phyloP scores from a whole-genome alignment of 2,797 vertebrate species.

The Neomorphus geoffroyi region DNA sequence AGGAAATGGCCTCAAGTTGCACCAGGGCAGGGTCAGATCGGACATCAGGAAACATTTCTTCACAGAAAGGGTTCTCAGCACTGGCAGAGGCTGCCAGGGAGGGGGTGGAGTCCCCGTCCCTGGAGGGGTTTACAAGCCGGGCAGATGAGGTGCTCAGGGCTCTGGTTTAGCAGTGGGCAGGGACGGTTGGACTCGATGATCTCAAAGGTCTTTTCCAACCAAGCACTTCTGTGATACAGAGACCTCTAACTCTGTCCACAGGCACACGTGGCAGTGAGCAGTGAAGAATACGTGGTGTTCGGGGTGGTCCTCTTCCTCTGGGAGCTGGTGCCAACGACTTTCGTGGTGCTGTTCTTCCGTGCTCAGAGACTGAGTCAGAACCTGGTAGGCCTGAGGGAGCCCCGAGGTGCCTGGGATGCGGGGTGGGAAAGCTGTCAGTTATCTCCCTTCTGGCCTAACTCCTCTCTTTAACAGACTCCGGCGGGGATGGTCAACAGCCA shows the following conservation, averaged over 20 bases:
- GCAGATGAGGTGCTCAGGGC: no score
- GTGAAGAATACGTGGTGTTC: slow-evolving; percentile 89
- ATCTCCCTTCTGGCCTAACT: not conserved
- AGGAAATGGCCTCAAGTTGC: no score
- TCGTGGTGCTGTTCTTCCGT: slow-evolving; percentile 92
- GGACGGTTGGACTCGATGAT: no score
- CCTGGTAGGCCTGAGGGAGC: slow-evolving; percentile 80
- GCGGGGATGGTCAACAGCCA: slow-evolving; percentile 94
- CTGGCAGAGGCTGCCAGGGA: no score
- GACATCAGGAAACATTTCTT: no score
- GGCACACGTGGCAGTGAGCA: slow-evolving; percentile 82
- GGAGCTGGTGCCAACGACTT: slow-evolving; percentile 91
- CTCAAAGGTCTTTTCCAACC: no score
- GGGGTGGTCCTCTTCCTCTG: slow-evolving; percentile 93
- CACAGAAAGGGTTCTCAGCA: no score
- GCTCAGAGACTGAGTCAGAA: slow-evolving; percentile 91
- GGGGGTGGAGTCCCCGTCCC: no score
- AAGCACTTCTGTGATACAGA: not conserved
- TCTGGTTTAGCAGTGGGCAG: no score
- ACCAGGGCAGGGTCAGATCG: no score
- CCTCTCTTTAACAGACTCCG: slow-evolving; percentile 75
- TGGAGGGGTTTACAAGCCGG: no score
- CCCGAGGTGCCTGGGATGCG: accelerated
- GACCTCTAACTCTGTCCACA: slow-evolving; percentile 11
- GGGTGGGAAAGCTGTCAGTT: not conserved